Evolutionary conservation across 1,140 invertebrate species (phyloP).

Genomic region (Caenorhabditis remanei): DNA sequence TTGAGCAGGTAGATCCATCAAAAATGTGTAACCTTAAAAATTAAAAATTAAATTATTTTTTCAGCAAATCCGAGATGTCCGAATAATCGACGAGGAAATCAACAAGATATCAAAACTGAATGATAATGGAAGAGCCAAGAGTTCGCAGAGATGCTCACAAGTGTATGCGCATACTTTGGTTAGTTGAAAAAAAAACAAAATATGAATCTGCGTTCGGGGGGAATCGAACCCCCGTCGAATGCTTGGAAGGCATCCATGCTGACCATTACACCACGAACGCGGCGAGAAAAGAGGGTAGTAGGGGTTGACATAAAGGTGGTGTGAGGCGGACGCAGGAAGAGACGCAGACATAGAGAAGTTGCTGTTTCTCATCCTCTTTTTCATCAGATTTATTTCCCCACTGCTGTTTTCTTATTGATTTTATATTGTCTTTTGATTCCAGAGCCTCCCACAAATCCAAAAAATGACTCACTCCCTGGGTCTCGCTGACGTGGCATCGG

Average conservation of each 20-base stretch:
- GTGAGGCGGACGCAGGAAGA: too few relatives aligned
- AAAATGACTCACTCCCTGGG: conserved; percentile 31
- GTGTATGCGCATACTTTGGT: conserved; percentile 43
- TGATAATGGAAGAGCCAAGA: neutral
- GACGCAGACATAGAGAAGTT: too few relatives aligned
- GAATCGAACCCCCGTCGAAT: conserved; percentile 52
- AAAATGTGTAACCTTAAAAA: too few relatives aligned
- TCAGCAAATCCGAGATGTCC: conserved; percentile 19
- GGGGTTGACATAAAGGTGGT: too few relatives aligned
- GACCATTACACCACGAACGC: conserved; percentile 55
- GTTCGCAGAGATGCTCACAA: neutral
- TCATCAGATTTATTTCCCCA: too few relatives aligned
- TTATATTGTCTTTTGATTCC: neutral
- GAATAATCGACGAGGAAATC: conserved; percentile 27
- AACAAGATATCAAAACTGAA: conserved; percentile 4
- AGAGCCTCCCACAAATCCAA: conserved; percentile 44
- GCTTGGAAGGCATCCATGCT: conserved; percentile 58
- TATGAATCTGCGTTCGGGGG: conserved; percentile 39
- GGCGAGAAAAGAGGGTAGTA: neutral
- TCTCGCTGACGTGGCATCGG: conserved; percentile 13
- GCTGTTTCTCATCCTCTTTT: too few relatives aligned
- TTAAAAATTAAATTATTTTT: too few relatives aligned
- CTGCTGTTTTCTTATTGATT: too few relatives aligned
- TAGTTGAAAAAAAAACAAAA: neutral
- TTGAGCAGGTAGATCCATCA: conserved; percentile 16